These are phyloP conservation scores for Tricholauxania praeusta DNA, from an alignment of 2,888 invertebrate species.

Conservation along the genomic window DNA sequence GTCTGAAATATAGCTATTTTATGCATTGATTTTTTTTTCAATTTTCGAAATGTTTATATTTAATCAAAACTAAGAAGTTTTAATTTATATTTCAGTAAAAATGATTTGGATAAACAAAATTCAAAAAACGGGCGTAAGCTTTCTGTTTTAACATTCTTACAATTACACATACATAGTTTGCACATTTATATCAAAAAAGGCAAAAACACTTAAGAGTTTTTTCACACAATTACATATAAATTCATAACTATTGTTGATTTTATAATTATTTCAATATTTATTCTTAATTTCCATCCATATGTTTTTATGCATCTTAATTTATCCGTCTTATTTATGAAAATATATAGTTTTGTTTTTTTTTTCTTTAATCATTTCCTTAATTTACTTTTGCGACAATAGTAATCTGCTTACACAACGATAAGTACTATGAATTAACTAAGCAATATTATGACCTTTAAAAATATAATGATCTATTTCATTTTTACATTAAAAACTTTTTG, in stretches of 20 bases:
- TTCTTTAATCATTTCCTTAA: background rate
- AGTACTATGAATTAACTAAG: no score
- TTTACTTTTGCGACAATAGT: slow-evolving; percentile 1
- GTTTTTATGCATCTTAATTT: slow-evolving; percentile 4
- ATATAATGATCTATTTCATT: no score
- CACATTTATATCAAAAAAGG: slow-evolving; percentile 28
- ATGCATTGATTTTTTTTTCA: no score
- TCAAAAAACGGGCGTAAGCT: no score
- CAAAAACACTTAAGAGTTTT: slow-evolving; percentile 25
- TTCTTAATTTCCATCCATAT: background rate
- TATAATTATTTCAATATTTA: background rate
- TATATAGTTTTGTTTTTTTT: slow-evolving; percentile 19
- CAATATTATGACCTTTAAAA: no score
- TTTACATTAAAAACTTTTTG: no score
- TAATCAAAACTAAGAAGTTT: no score
- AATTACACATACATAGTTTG: slow-evolving; percentile 14
- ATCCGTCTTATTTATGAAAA: slow-evolving; percentile 15
- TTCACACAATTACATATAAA: no score
- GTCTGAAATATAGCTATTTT: no score
- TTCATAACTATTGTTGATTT: background rate
- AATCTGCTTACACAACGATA: background rate
- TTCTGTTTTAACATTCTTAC: background rate
- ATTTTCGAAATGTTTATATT: no score
- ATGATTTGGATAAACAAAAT: no score
- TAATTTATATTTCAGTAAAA: no score